Evolutionary conservation across 1,140 invertebrate genomes (phyloP), one percentile per base, ranked within the genome.

Genomic region (Proales similis): DNA sequence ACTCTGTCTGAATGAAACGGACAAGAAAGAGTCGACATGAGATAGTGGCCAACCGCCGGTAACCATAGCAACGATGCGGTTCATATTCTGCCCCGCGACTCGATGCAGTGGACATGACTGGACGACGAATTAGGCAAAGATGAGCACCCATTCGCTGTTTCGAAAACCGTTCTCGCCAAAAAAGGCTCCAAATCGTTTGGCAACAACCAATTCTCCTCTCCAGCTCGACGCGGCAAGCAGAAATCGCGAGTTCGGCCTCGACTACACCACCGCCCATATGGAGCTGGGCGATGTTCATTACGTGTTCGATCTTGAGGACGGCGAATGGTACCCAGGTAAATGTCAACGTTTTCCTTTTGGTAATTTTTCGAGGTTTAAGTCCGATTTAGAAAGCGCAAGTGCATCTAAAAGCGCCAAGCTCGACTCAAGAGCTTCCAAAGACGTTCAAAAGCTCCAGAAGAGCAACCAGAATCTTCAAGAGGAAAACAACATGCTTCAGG

Each of bases 141-240:
- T 57, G 51, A 57, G 51, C 22, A 42, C 33, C 17, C 30, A 26
- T 6, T 57, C 51, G 5, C 32, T 57, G 17, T 57, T 57, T 42
- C 51, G 51, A 42, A 57, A 57, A 20, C 51, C 51, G 27, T 57
- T 57, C 19, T 39, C 51, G 19, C 51, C 51, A 2, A 57, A 57
- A 36, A 57, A 57, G 20, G 51, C 51, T 5, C 51, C 51, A 2
- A 36, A 11, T 14, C 51, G 51, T 22, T 29, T 42, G 24, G 51
- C 51, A 22, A 57, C 51, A 14, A 57, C 51, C 24, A 57, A 42
- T 4, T 57, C 51, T 19, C 51, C 51, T 42, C 32, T 57, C 17
- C 51, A 57, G 32, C 27, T 57, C 24, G 51, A 57, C 29, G 51
- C 51, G 12, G 33, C 51, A 2, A 42, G 45, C 14, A 17, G 51